phyloP scores from a whole-genome alignment of 1,140 invertebrate genomes.

The Drosophila oshimai region DNA sequence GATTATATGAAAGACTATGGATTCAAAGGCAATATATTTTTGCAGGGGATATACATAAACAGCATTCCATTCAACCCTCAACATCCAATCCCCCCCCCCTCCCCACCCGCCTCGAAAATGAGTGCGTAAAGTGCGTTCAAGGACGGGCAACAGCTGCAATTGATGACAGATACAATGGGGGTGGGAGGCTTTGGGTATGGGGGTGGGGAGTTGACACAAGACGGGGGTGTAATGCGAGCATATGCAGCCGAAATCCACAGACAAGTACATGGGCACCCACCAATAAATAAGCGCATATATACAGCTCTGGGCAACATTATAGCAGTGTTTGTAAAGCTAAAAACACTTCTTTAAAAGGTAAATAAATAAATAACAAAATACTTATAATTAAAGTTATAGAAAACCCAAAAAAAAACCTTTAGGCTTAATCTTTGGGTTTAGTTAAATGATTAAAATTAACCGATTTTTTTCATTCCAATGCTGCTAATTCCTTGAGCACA shows the following conservation, averaged over 20 bases:
- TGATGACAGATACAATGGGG: conserved; percentile 40
- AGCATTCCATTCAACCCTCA: conserved; percentile 20
- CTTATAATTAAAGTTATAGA: too few species aligned
- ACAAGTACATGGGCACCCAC: conserved; percentile 24
- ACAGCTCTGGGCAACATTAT: background rate
- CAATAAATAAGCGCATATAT: background rate
- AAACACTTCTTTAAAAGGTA: too few species aligned
- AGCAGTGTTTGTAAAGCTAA: background rate
- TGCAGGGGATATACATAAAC: conserved; percentile 20
- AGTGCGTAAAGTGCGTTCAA: conserved; percentile 75
- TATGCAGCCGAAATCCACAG: conserved; percentile 25
- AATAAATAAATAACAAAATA: too few species aligned
- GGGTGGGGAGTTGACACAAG: background rate
- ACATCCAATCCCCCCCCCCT: background rate
- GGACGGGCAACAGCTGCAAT: conserved; percentile 57
- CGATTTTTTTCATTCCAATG: background rate
- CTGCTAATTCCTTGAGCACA: background rate
- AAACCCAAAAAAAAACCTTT: too few species aligned
- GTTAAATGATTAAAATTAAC: too few species aligned
- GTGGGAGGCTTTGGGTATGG: background rate
- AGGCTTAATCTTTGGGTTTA: too few species aligned
- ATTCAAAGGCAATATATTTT: background rate
- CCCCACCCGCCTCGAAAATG: background rate
- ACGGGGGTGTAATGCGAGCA: conserved; percentile 27
- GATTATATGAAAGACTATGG: background rate